phyloP scores from a whole-genome alignment of 2,888 invertebrate species.

The Melikaiella ostensackeni region DNA sequence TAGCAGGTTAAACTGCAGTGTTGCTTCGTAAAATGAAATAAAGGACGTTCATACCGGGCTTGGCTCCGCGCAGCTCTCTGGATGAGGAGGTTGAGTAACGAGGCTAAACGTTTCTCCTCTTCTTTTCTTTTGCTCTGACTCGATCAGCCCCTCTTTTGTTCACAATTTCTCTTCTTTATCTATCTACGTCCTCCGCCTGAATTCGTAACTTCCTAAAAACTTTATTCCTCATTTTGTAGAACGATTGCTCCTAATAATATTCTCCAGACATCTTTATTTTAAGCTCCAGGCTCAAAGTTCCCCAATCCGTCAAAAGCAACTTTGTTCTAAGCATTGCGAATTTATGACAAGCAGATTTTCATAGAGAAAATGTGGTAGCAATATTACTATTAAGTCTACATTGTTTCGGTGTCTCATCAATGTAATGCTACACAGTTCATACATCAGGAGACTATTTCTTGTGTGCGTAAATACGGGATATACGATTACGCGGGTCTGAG shows the following conservation, averaged over 20 bases:
- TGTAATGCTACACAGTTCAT: slow-evolving; percentile 23
- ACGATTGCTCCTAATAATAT: neutral
- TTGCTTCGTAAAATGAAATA: slow-evolving; percentile 64
- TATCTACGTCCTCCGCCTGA: neutral
- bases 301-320: neutral
- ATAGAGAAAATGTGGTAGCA: neutral
- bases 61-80: slow-evolving; percentile 27
- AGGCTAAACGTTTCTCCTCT: slow-evolving; percentile 42
- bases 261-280: neutral
- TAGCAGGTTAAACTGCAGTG: slow-evolving; percentile 58
- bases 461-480: slow-evolving; percentile 25
- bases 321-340: neutral
- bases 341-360: neutral
- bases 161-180: slow-evolving; percentile 27
- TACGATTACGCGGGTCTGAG: slow-evolving; percentile 10
- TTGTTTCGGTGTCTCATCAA: slow-evolving; percentile 23
- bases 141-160: slow-evolving; percentile 22
- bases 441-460: slow-evolving; percentile 13
- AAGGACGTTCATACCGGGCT: slow-evolving; percentile 62
- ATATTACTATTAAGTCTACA: slow-evolving; percentile 13
- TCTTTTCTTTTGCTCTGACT: slow-evolving; percentile 24
- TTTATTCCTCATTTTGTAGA: neutral
- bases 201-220: slow-evolving; percentile 16
- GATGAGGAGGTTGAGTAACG: slow-evolving; percentile 45
- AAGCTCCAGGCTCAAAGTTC: neutral